Base-by-base conservation (phyloP, 2,888 invertebrate species). In the Dryococelus australis region DNA sequence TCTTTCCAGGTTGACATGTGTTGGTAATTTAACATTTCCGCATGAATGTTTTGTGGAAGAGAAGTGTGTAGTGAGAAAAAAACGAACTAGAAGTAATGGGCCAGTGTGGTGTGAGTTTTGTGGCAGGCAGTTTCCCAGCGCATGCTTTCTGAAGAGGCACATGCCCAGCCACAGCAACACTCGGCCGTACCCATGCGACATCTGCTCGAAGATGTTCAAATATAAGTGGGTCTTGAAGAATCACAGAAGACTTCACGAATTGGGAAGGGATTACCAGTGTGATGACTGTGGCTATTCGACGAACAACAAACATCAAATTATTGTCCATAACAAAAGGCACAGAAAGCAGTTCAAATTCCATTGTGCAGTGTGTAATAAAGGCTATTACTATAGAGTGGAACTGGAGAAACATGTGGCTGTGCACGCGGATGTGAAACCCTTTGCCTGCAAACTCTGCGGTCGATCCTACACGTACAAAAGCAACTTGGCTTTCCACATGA, bases 111-210 rank as follows among this genome's bases (percentile, higher is more conserved):
- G 84, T 16, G 43, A 43, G 28, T 26, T 43, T 6, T 84, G 84
- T 43, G 84, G 84, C 26, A 84, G 47, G 24, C 43, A 28, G 24
- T 84, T 43, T 65, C 12, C 65, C 24, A 65, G 65, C 43, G 43
- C 26, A 24, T 83, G 35, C 83, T 94, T 94, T 0, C 93, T 95
- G 92, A 94, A 94, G 0, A 92, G 94, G 83, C 94, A 95, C 87
- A 94, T 95, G 94, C 93, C 94, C 84, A 92, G 94, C 85, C 95
- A 95, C 89, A 93, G 93, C 78, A 94, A 94, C 0, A 12, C 85
- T 26, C 81, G 86, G 20, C 83, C 65, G 43, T 85, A 93, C 86
- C 93, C 93, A 85, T 91, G 91, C 88, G 91, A 91, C 89, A 90
- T 91, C 78, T 91, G 91, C 87, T 90, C 90, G 16, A 90, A 91